Evolutionary conservation across 2,113 vertebrate species (phyloP), one percentile per base, ranked within the genome.

Genomic region (Corvus moneduloides): DNA sequence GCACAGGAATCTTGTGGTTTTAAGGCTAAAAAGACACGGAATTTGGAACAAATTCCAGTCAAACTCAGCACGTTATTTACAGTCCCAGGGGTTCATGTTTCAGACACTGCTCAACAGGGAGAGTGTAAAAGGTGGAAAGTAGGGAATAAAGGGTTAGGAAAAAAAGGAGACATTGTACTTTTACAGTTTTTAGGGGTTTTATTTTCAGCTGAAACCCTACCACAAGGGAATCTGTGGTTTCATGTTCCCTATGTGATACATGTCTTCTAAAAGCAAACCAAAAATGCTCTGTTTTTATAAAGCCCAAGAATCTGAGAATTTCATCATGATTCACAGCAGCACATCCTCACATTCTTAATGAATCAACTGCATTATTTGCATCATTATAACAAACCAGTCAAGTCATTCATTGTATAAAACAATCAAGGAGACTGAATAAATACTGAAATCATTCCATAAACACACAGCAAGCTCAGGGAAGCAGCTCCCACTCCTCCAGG

Each of bases 391-490:
- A 1, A 96, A 35, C 10, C 67, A 64, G 41, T 13, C 46, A 8
- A 73, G 64, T 49, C 46, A 75, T 61, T 51, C 2, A 12, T 23
- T 48, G 51, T 7, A 44, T 44, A 54, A 89, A 94, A 82, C 54
- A 67, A 63, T 1, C 32, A 32, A 89, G 61, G 74, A 78, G 55
- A 27, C 4, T 4, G 52, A 93, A 91, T 64, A 89, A 95, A 85
- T 63, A 90, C 58, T 24, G 30, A 61, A 76, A 85, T 9, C 13
- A 39, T 55, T 55, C 62, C 39, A 35, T 24, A 69, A 85, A 83
- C 74, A 52, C 62, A 72, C 56, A 67, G 77, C 66, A 46, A 85
- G 87, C 75, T 62, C 44, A 67, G 84, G 67, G 79, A 77, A 74
- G 72, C 90, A 71, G 67, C 48, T 80, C 68, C n/a, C 8, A 28